These are phyloP conservation scores for Carettochelys insculpta DNA, from an alignment of 2,113 vertebrate genomes.

Conservation along the genomic window DNA sequence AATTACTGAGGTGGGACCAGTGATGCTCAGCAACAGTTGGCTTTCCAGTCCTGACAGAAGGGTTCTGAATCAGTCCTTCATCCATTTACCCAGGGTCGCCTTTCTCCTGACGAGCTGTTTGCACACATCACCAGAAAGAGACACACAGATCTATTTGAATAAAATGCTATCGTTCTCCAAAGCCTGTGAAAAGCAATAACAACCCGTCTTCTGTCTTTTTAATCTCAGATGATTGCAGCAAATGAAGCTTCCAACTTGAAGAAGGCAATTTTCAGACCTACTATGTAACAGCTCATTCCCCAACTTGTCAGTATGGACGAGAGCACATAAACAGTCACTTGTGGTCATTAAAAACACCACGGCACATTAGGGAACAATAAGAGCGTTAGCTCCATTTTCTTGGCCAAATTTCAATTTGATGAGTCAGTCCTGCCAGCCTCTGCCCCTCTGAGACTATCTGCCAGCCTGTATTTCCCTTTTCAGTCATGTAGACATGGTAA, in stretches of 20 bases:
- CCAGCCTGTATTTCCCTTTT: background rate
- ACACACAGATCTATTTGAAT: background rate
- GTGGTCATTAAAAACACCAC: constrained; percentile 38
- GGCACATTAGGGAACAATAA: constrained; percentile 38
- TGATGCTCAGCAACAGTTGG: background rate
- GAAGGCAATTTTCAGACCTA: constrained; percentile 13
- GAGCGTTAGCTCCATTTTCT: background rate
- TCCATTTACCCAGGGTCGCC: background rate
- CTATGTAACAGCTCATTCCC: constrained; percentile 15
- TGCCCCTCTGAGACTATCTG: no score
- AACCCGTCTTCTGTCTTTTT: background rate
- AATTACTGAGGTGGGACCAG: background rate
- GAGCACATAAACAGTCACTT: background rate
- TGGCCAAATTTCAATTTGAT: constrained; percentile 45
- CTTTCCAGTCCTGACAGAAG: background rate
- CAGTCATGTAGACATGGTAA: background rate
- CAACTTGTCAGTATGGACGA: background rate
- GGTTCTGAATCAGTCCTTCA: background rate
- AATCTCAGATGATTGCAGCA: background rate
- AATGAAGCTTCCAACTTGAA: constrained; percentile 14
- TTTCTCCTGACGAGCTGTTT: background rate
- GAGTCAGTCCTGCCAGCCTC: no score
- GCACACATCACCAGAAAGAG: background rate
- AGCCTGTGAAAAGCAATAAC: background rate
- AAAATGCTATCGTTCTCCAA: background rate